phyloP scores from a whole-genome alignment of 2,888 invertebrate genomes.

The Xanthia togata region DNA sequence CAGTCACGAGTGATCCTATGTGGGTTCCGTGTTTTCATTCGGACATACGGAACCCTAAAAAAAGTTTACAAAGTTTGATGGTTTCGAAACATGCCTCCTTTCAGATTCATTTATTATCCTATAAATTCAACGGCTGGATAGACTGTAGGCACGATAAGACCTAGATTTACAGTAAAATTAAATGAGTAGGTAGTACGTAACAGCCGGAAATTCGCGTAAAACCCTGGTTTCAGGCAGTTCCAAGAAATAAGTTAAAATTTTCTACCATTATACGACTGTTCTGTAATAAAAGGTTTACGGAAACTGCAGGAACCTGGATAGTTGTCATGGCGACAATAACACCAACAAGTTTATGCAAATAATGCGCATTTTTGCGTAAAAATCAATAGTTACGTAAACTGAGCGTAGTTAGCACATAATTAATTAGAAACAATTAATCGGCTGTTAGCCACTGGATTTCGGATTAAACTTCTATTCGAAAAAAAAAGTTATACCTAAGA shows the following conservation, averaged over 20 bases:
- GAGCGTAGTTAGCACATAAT: neutral
- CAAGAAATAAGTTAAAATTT: neutral
- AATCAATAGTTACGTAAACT: constrained; percentile 34
- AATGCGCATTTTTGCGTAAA: constrained; percentile 17
- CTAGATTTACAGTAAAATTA: constrained; percentile 5
- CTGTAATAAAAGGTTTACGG: constrained; percentile 34
- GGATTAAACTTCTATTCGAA: too few relatives aligned
- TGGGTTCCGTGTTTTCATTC: too few relatives aligned
- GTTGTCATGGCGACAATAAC: constrained; percentile 44
- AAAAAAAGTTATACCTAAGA: neutral
- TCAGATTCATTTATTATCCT: neutral
- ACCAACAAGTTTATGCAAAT: constrained; percentile 54
- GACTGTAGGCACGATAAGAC: neutral
- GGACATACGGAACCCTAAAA: too few relatives aligned
- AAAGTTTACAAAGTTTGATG: too few relatives aligned
- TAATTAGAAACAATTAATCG: neutral
- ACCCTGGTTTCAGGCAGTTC: neutral
- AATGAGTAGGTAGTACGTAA: neutral
- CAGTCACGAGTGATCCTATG: too few relatives aligned
- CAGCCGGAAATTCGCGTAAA: constrained; percentile 6
- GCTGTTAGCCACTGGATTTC: neutral
- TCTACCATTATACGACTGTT: constrained; percentile 1
- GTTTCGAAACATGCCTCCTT: too few relatives aligned
- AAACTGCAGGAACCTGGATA: constrained; percentile 19
- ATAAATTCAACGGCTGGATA: neutral